phyloP scores from a whole-genome alignment of 2,113 vertebrate species.

The Struthidea cinerea region DNA sequence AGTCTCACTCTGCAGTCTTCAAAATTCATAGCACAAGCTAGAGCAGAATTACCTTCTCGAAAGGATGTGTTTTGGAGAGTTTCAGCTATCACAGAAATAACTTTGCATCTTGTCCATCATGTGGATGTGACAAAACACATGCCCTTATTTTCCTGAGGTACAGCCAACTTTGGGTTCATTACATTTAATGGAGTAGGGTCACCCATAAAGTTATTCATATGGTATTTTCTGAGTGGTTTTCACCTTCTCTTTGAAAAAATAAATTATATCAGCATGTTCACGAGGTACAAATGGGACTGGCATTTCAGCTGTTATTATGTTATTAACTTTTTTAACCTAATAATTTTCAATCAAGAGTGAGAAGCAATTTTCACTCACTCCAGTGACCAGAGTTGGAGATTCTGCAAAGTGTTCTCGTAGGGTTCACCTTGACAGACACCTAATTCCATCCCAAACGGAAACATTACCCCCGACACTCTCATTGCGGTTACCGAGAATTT shows the following conservation, averaged over 20 bases:
- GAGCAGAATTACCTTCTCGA: neutral
- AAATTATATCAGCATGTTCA: conserved; percentile 48
- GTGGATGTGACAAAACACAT: conserved; percentile 34
- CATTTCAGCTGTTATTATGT: conserved; percentile 56
- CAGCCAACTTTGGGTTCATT: conserved; percentile 22
- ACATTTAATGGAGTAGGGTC: conserved; percentile 40
- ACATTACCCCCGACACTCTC: conserved; percentile 1
- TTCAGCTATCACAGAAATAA: neutral
- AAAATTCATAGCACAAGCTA: neutral
- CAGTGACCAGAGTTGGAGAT: conserved; percentile 13
- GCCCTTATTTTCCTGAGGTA: conserved; percentile 56
- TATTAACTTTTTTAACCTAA: conserved; percentile 59
- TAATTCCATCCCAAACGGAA: conserved; percentile 42
- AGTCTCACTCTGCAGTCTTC: neutral
- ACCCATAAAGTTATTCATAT: conserved; percentile 27
- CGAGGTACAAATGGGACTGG: conserved; percentile 31
- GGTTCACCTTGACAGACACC: conserved; percentile 41
- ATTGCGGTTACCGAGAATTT: conserved; percentile 37
- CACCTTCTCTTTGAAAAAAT: conserved; percentile 48
- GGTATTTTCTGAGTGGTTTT: conserved; percentile 51
- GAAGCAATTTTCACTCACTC: conserved; percentile 49
- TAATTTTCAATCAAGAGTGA: conserved; percentile 57
- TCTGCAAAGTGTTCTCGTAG: neutral
- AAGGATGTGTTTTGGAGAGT: neutral
- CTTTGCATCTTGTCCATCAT: conserved; percentile 20